Percentiles rank a stretch among this genome's conserved stretches.
phyloP scores from a whole-genome alignment of 1,140 invertebrate species.

The Ips typographus region DNA sequence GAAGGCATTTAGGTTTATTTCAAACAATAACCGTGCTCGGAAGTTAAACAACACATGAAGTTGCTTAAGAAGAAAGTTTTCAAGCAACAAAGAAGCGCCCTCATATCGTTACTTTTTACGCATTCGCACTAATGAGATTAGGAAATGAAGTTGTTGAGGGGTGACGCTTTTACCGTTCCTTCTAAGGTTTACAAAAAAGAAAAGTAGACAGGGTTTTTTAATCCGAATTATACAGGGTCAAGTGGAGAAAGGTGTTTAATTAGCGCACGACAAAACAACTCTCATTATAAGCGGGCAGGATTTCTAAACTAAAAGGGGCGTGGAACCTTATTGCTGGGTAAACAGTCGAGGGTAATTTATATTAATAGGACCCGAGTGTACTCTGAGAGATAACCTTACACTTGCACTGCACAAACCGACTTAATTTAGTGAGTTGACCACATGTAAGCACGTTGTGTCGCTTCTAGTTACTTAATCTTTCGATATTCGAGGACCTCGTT shows the following conservation, averaged over 20 bases:
- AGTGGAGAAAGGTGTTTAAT: background rate
- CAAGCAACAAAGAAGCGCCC: constrained; percentile 20
- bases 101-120: constrained; percentile 34
- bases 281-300: too few species aligned
- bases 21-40: constrained; percentile 5
- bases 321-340: too few species aligned
- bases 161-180: constrained; percentile 9
- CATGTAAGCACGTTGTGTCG: too few species aligned
- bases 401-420: too few species aligned
- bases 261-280: too few species aligned
- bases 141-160: constrained; percentile 15
- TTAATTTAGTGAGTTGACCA: too few species aligned
- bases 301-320: too few species aligned
- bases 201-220: background rate
- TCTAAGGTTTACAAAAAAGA: constrained; percentile 1
- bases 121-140: constrained; percentile 33
- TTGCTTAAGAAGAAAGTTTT: constrained; percentile 15
- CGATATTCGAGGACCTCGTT: too few species aligned
- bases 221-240: background rate
- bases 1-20: constrained; percentile 5
- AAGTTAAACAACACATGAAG: constrained; percentile 31
- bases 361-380: too few species aligned
- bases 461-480: too few species aligned
- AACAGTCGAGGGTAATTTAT: too few species aligned
- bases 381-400: too few species aligned